Percentiles rank a stretch among this genome's conserved stretches.
These are phyloP conservation scores for Athene noctua DNA, from an alignment of 2,113 vertebrate species.

Conservation along the genomic window DNA sequence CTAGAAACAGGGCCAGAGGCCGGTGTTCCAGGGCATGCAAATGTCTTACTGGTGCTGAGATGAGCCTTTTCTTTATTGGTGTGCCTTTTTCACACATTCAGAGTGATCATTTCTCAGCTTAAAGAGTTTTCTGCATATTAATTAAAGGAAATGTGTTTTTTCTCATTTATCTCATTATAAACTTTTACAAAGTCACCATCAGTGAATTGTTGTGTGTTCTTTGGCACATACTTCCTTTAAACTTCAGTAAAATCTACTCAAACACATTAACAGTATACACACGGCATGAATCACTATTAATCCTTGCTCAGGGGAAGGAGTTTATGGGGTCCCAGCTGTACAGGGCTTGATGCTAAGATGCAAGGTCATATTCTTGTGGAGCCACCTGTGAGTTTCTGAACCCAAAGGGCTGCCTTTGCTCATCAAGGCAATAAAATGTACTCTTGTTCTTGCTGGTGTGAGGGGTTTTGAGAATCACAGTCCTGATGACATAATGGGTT, in stretches of 20 bases:
- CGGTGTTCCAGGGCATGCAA: not conserved
- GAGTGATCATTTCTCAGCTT: not conserved
- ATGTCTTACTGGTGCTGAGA: not conserved
- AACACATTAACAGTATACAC: not conserved
- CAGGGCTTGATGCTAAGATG: not conserved
- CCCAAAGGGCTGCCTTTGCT: not conserved
- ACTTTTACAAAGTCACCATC: conserved; percentile 13
- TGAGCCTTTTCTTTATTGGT: not conserved
- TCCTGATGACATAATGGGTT: not conserved
- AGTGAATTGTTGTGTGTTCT: not conserved
- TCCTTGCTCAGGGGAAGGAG: not conserved
- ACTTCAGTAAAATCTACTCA: not conserved
- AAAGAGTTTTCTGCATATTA: conserved; percentile 24
- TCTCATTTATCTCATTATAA: conserved; percentile 50
- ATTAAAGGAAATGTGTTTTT: conserved; percentile 47
- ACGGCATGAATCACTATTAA: conserved; percentile 5
- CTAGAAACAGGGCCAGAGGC: not conserved
- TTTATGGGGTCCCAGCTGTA: conserved; percentile 3
- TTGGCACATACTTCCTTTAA: not conserved
- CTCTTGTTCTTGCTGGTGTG: not conserved
- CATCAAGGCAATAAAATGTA: conserved; percentile 5
- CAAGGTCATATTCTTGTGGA: not conserved
- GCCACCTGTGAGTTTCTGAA: not conserved
- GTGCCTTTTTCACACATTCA: not conserved
- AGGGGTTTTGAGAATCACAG: not conserved